Conservation (phyloP, 2,797 vertebrate genomes). For the Danio albolineatus region DNA sequence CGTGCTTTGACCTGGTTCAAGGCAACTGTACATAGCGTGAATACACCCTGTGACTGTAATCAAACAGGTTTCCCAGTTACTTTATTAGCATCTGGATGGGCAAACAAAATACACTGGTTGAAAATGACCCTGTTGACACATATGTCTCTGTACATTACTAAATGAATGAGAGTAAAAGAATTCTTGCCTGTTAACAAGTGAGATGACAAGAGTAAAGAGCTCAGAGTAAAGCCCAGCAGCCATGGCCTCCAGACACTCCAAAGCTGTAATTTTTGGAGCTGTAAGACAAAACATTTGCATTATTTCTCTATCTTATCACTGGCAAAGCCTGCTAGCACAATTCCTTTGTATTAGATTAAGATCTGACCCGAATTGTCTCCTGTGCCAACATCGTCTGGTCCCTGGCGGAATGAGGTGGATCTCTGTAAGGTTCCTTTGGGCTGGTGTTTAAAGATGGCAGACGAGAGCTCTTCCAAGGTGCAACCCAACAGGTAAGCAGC, state of each 20-base stretch:
- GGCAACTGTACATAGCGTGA: too few relatives aligned
- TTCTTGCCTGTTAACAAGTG: constrained; percentile 89
- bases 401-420: constrained; percentile 94
- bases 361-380: constrained; percentile 84
- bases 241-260: constrained; percentile 96
- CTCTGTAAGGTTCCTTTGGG: constrained; percentile 88
- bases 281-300: constrained; percentile 19
- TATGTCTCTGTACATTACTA: not conserved
- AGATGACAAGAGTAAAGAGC: constrained; percentile 93
- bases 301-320: not conserved
- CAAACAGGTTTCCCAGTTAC: not conserved
- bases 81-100: not conserved
- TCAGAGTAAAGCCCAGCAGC: constrained; percentile 91
- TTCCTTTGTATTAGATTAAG: not conserved
- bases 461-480: constrained; percentile 93
- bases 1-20: too few relatives aligned
- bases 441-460: constrained; percentile 94
- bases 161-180: not conserved
- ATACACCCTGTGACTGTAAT: too few relatives aligned
- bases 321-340: not conserved
- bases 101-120: not conserved
- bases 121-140: not conserved
- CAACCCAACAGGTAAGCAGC: constrained; percentile 95
- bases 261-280: constrained; percentile 89
- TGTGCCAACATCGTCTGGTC: constrained; percentile 82